These are phyloP conservation scores for Penaeus monodon DNA, from an alignment of 2,888 invertebrate genomes.

Conservation along the genomic window DNA sequence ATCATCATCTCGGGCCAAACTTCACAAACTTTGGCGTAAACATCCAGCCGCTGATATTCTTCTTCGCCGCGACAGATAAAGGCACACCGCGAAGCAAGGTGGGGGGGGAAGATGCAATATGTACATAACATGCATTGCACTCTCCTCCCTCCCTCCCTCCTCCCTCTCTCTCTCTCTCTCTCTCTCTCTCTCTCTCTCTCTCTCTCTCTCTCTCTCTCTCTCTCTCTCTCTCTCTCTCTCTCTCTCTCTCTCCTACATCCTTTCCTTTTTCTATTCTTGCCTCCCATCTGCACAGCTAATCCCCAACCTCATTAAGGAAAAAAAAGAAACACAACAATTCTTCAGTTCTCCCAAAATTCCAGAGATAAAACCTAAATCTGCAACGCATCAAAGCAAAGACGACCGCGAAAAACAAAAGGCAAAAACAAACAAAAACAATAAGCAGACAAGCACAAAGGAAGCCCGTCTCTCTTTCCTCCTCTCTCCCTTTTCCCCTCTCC, in stretches of 20 bases:
- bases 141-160: neutral
- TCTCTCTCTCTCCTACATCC: neutral
- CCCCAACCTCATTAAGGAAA: neutral
- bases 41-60: neutral
- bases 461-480: neutral
- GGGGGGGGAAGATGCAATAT: too few relatives aligned
- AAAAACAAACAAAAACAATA: neutral
- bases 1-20: neutral
- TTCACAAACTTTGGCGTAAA: neutral
- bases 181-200: too few relatives aligned
- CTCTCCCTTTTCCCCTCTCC: neutral
- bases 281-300: too few relatives aligned
- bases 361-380: too few relatives aligned
- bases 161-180: too few relatives aligned
- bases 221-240: neutral
- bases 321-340: too few relatives aligned
- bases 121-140: neutral
- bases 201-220: neutral
- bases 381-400: neutral
- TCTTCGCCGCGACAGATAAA: neutral
- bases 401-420: neutral
- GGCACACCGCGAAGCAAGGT: too few relatives aligned
- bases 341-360: too few relatives aligned
- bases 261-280: too few relatives aligned
- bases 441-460: neutral